A percentile compares a stretch with the other conserved stretches of the same genome.
phyloP scores from a whole-genome alignment of 2,113 vertebrate genomes.

The Pollimyrus isidori region DNA sequence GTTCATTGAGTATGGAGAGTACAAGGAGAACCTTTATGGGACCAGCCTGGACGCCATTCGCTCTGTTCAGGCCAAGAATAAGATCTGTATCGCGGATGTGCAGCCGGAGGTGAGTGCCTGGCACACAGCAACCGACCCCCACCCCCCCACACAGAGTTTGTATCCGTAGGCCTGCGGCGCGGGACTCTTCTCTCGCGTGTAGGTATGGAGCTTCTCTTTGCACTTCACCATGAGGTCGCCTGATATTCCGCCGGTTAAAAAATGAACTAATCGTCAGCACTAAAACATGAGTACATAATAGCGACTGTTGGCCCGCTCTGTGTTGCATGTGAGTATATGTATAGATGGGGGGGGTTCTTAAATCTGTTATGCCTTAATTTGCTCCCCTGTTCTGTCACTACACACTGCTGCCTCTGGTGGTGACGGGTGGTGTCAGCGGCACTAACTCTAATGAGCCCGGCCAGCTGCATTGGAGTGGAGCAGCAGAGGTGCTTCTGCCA shows the following conservation, averaged over 20 bases:
- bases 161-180: not conserved
- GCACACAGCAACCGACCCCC: not conserved
- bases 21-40: slow-evolving; percentile 91
- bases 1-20: slow-evolving; percentile 89
- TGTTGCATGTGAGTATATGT: not conserved
- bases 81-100: slow-evolving; percentile 88
- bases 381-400: not conserved
- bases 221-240: not conserved
- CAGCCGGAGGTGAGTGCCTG: slow-evolving; percentile 75
- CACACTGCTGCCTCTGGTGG: not conserved
- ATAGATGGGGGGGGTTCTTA: not conserved
- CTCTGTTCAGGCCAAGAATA: slow-evolving; percentile 81
- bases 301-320: not conserved
- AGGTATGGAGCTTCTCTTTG: not conserved
- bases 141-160: not conserved
- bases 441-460: not conserved
- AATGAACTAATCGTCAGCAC: not conserved
- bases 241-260: not conserved
- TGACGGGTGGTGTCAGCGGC: not conserved
- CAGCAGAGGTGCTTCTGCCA: not conserved
- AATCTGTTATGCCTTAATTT: not conserved
- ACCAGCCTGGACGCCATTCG: slow-evolving; percentile 89
- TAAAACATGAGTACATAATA: not conserved
- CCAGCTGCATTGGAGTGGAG: not conserved
- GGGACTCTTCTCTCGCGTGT: no score